A percentile compares a stretch with the other conserved stretches of the same genome.
These are phyloP conservation scores for Empidonax alnorum DNA, from an alignment of 2,113 vertebrate genomes.

Conservation along the genomic window DNA sequence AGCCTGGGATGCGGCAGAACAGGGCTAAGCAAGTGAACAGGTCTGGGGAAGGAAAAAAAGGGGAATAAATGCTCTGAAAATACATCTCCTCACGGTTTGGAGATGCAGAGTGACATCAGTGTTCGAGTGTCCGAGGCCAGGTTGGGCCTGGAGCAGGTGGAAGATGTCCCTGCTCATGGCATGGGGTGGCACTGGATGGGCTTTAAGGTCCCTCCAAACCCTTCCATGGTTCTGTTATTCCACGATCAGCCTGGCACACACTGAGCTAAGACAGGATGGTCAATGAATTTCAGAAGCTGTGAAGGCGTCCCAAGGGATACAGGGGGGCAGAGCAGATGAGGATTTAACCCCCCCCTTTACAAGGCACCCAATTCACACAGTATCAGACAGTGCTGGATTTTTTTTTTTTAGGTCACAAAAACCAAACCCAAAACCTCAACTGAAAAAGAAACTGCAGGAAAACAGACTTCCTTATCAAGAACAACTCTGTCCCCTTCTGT, in stretches of 20 bases:
- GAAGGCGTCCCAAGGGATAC: neutral
- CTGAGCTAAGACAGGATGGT: neutral
- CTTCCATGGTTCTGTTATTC: neutral
- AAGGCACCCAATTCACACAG: neutral
- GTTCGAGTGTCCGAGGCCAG: neutral
- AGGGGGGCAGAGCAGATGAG: rapidly evolving
- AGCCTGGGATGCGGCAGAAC: neutral
- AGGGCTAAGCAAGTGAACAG: neutral
- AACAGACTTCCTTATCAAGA: neutral
- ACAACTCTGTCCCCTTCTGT: neutral
- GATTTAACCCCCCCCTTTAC: neutral
- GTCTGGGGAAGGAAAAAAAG: neutral
- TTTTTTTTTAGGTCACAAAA: neutral
- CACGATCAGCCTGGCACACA: neutral
- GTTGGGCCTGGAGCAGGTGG: neutral
- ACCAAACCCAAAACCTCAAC: neutral
- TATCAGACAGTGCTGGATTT: neutral
- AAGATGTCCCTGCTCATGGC: neutral
- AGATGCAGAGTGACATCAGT: neutral
- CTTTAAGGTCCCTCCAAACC: neutral
- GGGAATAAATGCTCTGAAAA: neutral
- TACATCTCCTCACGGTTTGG: rapidly evolving
- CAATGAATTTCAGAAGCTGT: rapidly evolving
- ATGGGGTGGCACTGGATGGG: neutral
- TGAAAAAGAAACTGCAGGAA: neutral